Base-by-base conservation (phyloP, 2,888 invertebrate genomes). In the Hirudinaria manillensis region DNA sequence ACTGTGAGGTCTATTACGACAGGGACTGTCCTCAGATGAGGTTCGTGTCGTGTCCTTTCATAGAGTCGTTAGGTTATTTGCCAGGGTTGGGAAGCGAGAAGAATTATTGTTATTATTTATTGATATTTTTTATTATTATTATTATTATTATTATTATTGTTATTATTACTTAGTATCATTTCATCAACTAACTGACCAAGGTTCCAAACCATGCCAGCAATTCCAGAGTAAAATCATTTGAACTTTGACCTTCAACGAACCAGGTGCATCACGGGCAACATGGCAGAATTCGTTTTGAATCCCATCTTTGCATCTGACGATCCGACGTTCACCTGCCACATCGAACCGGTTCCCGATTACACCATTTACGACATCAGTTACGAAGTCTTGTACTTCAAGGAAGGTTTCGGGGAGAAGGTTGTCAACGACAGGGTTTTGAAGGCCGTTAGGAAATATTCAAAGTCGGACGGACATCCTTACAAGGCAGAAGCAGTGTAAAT, bases 211-310 rank as follows among this genome's bases (percentile, higher is more conserved):
- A n/a, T n/a, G n/a, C n/a, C n/a, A n/a, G n/a, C n/a, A n/a, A n/a
- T n/a, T n/a, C n/a, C n/a, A n/a, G n/a, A n/a, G n/a, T n/a, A n/a
- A n/a, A n/a, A n/a, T n/a, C n/a, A n/a, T n/a, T n/a, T n/a, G n/a
- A n/a, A n/a, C n/a, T n/a, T n/a, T 71, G 2, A 36, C 68, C 24
- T 7, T n/a, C n/a, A n/a, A n/a, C n/a, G n/a, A n/a, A n/a, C n/a
- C 76, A 84, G 84, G 70, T 84, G 84, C 78, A 78, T 81, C 36
- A 80, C 80, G 56, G 84, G 84, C 7, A 83, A 82, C 75, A 72
- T 84, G 24, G 80, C 83, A 10, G 82, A 83, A 77, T 82, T 83
- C 72, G 79, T 80, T 13, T 76, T 84, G 61, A 75, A 79, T 34
- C 83, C 84, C 0, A 78, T 81, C 16, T 84, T 77, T 67, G 73